Percentiles rank a stretch among this genome's conserved stretches.
phyloP scores from a whole-genome alignment of 2,113 vertebrate genomes.

The human region DNA sequence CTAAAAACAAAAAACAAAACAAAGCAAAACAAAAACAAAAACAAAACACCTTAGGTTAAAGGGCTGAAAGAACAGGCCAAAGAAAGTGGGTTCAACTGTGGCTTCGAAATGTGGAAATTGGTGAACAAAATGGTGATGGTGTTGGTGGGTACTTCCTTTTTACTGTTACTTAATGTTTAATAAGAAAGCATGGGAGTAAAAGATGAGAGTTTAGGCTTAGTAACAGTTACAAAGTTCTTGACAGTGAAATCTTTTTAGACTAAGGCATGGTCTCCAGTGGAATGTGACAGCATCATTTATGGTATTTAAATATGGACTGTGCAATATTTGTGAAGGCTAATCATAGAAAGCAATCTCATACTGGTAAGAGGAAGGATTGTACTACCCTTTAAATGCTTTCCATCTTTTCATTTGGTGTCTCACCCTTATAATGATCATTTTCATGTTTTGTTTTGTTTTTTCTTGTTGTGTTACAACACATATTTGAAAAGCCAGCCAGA shows the following conservation, averaged over 20 bases:
- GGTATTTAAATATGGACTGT: constrained; percentile 17
- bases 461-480: constrained; percentile 22
- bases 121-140: neutral
- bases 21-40: too few relatives aligned
- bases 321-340: constrained; percentile 34
- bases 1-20: too few relatives aligned
- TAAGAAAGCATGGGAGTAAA: neutral
- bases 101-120: neutral
- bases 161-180: neutral
- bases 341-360: constrained; percentile 8
- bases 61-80: neutral
- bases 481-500: neutral
- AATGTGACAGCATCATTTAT: constrained; percentile 8
- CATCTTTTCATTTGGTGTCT: constrained; percentile 13
- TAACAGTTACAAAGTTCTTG: constrained; percentile 29
- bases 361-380: neutral
- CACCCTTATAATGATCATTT: neutral
- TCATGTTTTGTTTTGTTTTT: neutral
- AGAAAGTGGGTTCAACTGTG: neutral
- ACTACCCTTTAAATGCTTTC: constrained; percentile 3
- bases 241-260: constrained; percentile 8
- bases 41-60: neutral
- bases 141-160: neutral
- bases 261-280: neutral
- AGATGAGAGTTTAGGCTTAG: neutral